Evolutionary conservation across 2,113 vertebrate genomes (phyloP), one percentile per base, ranked within the genome.

Genomic region (Chaenocephalus aceratus): DNA sequence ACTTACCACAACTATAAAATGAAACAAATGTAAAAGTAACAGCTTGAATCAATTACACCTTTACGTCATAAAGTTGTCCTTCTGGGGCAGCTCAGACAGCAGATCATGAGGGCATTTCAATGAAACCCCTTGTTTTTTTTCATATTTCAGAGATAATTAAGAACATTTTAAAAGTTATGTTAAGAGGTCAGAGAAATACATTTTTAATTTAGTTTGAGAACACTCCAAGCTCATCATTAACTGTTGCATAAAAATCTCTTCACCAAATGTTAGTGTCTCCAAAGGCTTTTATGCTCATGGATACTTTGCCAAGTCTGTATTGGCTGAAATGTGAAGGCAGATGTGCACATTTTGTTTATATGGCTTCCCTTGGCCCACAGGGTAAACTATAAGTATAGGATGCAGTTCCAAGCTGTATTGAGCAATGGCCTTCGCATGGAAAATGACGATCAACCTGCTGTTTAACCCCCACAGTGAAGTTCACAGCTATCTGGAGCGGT

Each of bases 391-490:
- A 21, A 71, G 26, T 69, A 30, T 49, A 57, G 46, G 63, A 57
- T 45, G 64, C 58, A 72, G 53, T 60, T 79, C 70, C 45, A 54
- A 67, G 72, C 36, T 58, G 65, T 2, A 53, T 72, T 88, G 82
- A 88, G n/a, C 14, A 14, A 65, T 86, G 88, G 83, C 82, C 59
- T 88, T 90, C 86, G 77, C 64, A 87, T 91, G 88, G 86, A 89
- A 88, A 90, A 91, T 87, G 77, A 90, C 21, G 51, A 87, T 80
- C 69, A 74, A 84, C 64, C 82, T 79, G 61, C 85, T 67, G 48
- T 86, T 94, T 91, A 93, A 90, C 86, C 88, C 89, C 77, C 73
- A 62, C 49, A 67, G 54, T 78, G 72, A 67, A 83, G 80, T 73
- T 72, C 80, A 90, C 73, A 65, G 77, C 75, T 85, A 60, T 86